Conservation (phyloP, 2,113 vertebrate species). For the Myrmecobius fasciatus region DNA sequence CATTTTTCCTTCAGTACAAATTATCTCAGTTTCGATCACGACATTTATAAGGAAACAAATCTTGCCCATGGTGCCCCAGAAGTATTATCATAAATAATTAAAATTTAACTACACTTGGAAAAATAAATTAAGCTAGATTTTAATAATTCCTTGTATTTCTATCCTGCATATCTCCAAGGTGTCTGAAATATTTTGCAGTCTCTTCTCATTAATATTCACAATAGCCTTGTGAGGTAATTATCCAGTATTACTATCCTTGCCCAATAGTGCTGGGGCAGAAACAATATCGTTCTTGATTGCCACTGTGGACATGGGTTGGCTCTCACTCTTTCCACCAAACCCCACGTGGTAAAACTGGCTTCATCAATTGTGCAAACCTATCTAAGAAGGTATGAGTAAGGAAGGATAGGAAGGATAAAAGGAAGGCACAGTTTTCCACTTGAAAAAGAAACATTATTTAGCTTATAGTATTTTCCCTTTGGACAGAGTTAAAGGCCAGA, state of each 20-base stretch:
- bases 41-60: background rate
- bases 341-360: background rate
- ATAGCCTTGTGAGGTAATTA: background rate
- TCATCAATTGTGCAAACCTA: background rate
- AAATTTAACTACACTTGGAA: slow-evolving; percentile 1
- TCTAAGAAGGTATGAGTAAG: background rate
- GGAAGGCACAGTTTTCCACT: background rate
- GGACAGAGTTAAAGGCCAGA: background rate
- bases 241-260: background rate
- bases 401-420: background rate
- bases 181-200: background rate
- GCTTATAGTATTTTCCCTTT: background rate
- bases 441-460: background rate
- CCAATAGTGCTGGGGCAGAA: background rate
- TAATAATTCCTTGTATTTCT: background rate
- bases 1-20: background rate
- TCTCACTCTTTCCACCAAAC: background rate
- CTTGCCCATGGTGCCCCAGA: background rate
- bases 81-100: slow-evolving; percentile 1
- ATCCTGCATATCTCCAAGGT: background rate
- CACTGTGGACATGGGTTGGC: background rate
- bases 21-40: background rate
- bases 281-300: background rate
- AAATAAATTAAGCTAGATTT: background rate
- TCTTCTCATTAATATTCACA: slow-evolving; percentile 1